Base-by-base conservation (phyloP, 2,888 invertebrate species). In the Ichneumoninae sp. region DNA sequence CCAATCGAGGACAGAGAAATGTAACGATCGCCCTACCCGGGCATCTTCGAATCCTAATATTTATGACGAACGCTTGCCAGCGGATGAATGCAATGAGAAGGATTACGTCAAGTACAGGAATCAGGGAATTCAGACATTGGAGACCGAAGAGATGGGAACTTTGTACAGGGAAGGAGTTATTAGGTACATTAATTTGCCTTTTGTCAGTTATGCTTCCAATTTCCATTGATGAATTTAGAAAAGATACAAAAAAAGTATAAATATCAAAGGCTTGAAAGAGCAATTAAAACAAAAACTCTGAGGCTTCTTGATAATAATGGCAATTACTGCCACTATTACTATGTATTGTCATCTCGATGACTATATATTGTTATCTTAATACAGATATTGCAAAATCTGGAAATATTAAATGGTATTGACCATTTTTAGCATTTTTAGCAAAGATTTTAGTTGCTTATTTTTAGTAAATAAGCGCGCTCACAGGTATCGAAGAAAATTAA, bases 111-210 rank as follows among this genome's bases (percentile, higher is more conserved):
- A 83, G 52, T 89, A 87, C 60, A 91, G 87, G 79, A 92, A 84
- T 88, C 91, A 91, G 86, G 91, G 91, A 40, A 91, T 92, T 82
- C 94, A 94, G 86, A 94, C 94, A 7, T 82, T 93, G 75, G 90
- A 92, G 74, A 71, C 88, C 1, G 87, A 89, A 26, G 88, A 92
- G 63, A 87, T 92, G 5, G 86, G 90, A 36, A 86, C 84, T 63
- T 75, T 92, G 26, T 92, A 91, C 83, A 87, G 87, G n/a, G 91
- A 92, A 74, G 93, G 93, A 52, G 79, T 88, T n/a, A 91, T 93
- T 60, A 92, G 91, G 92, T 94, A 91, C 66, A 44, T 22, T 30
- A 10, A 22, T 57, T 60, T 52, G 6, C 4, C n/a, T 30, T 33
- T 63, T 30, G 6, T 33, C 5, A 33, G 3, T 30, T 30, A n/a